phyloP scores from a whole-genome alignment of 2,888 invertebrate species.

The Gibbula magus region DNA sequence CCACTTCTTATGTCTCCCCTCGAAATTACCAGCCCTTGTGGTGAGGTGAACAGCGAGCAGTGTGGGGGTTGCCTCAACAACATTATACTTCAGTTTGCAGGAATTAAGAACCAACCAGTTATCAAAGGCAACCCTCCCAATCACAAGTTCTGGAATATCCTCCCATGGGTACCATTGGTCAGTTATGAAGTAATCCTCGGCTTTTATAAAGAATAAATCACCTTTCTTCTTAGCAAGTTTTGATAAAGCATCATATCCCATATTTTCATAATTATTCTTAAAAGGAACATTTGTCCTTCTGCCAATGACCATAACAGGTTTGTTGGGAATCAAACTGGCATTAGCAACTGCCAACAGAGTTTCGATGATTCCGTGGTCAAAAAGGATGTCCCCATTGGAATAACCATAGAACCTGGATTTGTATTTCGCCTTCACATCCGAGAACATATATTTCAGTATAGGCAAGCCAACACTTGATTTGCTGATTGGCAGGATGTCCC shows the following conservation, averaged over 20 bases:
- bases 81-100: constrained; percentile 44
- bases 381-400: constrained; percentile 65
- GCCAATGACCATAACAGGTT: constrained; percentile 44
- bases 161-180: constrained; percentile 60
- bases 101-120: constrained; percentile 64
- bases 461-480: constrained; percentile 53
- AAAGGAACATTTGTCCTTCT: constrained; percentile 54
- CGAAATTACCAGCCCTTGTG: constrained; percentile 57
- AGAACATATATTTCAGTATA: constrained; percentile 64
- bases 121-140: constrained; percentile 66
- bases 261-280: constrained; percentile 45
- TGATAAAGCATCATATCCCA: constrained; percentile 33
- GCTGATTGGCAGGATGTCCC: constrained; percentile 48
- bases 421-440: constrained; percentile 51
- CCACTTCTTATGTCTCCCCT: constrained; percentile 53
- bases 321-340: no score
- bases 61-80: constrained; percentile 61
- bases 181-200: constrained; percentile 66
- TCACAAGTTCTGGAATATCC: constrained; percentile 62
- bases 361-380: constrained; percentile 50
- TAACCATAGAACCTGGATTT: constrained; percentile 61
- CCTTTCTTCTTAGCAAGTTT: constrained; percentile 41
- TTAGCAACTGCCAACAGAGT: constrained; percentile 45
- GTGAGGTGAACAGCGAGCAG: constrained; percentile 65
- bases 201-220: constrained; percentile 56